Evolutionary conservation across 2,797 vertebrate genomes (phyloP).

Genomic region (Melopsittacus undulatus): DNA sequence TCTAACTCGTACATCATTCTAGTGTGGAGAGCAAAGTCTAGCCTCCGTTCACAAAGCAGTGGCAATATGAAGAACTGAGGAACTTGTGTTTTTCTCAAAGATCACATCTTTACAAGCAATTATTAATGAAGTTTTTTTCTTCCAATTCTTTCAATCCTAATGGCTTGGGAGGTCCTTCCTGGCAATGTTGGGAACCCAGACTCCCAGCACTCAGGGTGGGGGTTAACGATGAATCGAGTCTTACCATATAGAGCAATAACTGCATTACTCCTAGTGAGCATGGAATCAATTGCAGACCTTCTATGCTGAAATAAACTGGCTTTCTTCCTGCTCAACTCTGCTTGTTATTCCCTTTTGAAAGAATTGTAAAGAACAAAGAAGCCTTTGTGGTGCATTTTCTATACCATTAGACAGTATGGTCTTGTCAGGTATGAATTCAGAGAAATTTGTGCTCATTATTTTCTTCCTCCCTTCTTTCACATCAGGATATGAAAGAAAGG

Average conservation of each 20-base stretch:
- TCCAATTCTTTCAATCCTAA: background rate
- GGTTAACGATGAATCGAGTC: background rate
- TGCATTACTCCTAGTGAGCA: background rate
- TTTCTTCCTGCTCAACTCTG: background rate
- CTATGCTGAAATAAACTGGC: constrained; percentile 32
- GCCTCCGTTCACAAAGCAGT: background rate
- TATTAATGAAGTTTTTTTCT: background rate
- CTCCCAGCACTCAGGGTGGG: background rate
- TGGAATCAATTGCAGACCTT: constrained; percentile 14
- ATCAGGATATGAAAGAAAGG: background rate
- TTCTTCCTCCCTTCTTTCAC: background rate
- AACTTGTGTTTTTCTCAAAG: background rate
- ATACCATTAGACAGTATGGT: background rate
- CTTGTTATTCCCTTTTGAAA: constrained; percentile 17
- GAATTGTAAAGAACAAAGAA: background rate
- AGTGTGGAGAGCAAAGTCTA: background rate
- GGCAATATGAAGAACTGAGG: background rate
- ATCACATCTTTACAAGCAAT: background rate
- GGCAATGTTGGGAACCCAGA: background rate
- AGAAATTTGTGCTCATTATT: background rate
- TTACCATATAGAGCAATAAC: constrained; percentile 52
- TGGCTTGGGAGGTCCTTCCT: background rate
- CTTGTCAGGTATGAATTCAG: background rate
- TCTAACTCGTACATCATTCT: no score
- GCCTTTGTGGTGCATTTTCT: background rate